phyloP scores from a whole-genome alignment of 2,797 vertebrate species.

The Cossypha dichroa region DNA sequence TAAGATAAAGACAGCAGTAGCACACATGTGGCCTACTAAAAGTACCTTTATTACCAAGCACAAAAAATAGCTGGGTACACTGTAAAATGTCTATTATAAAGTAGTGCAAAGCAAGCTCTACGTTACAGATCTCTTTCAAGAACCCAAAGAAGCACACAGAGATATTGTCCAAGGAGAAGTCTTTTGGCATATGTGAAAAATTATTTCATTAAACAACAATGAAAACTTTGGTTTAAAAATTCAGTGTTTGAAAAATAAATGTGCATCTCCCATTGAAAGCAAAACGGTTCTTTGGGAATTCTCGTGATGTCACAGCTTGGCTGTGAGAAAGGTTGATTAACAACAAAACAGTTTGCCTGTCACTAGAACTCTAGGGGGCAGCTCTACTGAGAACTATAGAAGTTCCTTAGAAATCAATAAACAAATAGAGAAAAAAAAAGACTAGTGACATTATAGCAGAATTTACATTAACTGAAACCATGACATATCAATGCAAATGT shows the following conservation, averaged over 20 bases:
- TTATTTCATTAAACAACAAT: not conserved
- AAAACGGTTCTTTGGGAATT: not conserved
- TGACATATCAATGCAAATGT: not conserved
- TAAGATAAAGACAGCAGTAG: not conserved
- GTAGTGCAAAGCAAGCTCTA: not conserved
- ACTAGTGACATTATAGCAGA: not conserved
- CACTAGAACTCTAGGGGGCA: not conserved
- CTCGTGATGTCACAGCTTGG: not conserved
- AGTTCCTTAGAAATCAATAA: conserved; percentile 12
- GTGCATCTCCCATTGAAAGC: not conserved
- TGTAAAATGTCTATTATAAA: not conserved
- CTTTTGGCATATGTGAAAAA: not conserved
- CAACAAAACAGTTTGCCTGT: not conserved
- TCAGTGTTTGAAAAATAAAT: not conserved
- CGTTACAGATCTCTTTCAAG: not conserved
- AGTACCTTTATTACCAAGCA: not conserved
- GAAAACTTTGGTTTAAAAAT: not conserved
- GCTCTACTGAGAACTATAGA: conserved; percentile 1
- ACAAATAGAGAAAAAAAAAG: conserved; percentile 14
- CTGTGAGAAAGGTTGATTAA: not conserved
- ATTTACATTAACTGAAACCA: not conserved
- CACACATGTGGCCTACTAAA: not conserved
- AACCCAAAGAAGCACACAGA: not conserved
- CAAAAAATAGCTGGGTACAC: not conserved
- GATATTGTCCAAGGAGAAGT: not conserved